Evolutionary conservation across 2,113 vertebrate genomes (phyloP).

Genomic region (Daubentonia madagascariensis): DNA sequence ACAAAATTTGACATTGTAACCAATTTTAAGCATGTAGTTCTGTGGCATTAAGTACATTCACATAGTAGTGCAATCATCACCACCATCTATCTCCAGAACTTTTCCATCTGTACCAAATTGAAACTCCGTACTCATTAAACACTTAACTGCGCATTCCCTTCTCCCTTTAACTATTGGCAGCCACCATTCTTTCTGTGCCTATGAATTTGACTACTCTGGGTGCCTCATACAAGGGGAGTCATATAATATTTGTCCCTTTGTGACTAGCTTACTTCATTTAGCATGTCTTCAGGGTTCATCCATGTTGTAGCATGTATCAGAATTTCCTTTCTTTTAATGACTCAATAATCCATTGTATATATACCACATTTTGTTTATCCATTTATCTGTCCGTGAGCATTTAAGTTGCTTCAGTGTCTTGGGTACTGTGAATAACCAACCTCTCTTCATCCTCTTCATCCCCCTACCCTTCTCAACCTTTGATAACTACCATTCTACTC

Average conservation of each 20-base stretch:
- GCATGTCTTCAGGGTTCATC: background rate
- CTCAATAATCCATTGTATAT: background rate
- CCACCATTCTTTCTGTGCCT: background rate
- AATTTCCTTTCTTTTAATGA: background rate
- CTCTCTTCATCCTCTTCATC: background rate
- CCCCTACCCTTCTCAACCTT: background rate
- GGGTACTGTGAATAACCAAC: background rate
- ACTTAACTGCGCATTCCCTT: background rate
- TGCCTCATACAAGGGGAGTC: background rate
- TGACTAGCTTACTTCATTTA: background rate
- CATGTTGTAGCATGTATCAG: background rate
- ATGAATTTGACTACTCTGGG: background rate
- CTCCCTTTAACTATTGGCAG: background rate
- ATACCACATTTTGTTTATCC: background rate
- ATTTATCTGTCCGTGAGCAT: background rate
- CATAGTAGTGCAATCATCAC: background rate
- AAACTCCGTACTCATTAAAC: background rate
- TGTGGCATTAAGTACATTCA: background rate
- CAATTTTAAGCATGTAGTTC: background rate
- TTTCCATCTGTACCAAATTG: background rate
- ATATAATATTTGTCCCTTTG: background rate
- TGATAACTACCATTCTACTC: background rate
- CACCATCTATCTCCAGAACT: background rate
- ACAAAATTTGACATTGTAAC: background rate
- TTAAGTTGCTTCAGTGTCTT: background rate